Evolutionary conservation across 2,113 vertebrate genomes (phyloP).

Genomic region (Oreochromis aureus): DNA sequence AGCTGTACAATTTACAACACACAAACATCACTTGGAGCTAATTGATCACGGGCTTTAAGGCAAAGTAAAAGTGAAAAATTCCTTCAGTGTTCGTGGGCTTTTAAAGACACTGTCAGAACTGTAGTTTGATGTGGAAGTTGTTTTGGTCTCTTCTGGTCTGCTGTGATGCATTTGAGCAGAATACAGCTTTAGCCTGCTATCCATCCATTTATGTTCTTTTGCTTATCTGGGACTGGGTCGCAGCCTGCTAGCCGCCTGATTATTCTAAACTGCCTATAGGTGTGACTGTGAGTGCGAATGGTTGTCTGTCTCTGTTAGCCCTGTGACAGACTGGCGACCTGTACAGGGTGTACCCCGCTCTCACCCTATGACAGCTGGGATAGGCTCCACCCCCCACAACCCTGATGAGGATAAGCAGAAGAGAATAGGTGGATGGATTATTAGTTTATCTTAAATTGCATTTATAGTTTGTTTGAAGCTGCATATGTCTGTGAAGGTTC

Average conservation of each 20-base stretch:
- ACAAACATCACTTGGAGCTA: not conserved
- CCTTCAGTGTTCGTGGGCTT: not conserved
- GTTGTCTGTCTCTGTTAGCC: too few species aligned
- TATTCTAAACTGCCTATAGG: too few species aligned
- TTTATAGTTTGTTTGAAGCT: not conserved
- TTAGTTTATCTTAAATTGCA: not conserved
- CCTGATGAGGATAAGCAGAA: not conserved
- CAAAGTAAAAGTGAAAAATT: not conserved
- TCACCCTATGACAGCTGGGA: not conserved
- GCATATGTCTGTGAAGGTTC: not conserved
- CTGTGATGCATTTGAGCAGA: not conserved
- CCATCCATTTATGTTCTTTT: not conserved
- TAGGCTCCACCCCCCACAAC: not conserved
- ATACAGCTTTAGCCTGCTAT: not conserved
- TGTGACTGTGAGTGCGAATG: too few species aligned
- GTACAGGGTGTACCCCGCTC: not conserved
- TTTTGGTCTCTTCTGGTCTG: not conserved
- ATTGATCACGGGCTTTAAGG: not conserved
- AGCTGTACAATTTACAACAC: not conserved
- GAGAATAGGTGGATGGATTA: not conserved
- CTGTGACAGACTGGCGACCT: not conserved
- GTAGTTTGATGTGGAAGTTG: not conserved
- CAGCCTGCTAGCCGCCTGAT: too few species aligned
- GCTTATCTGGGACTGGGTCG: not conserved
- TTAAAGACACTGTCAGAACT: not conserved